Evolutionary conservation across 2,113 vertebrate genomes (phyloP), one percentile per base, ranked within the genome.

Genomic region (Microtus oregoni): DNA sequence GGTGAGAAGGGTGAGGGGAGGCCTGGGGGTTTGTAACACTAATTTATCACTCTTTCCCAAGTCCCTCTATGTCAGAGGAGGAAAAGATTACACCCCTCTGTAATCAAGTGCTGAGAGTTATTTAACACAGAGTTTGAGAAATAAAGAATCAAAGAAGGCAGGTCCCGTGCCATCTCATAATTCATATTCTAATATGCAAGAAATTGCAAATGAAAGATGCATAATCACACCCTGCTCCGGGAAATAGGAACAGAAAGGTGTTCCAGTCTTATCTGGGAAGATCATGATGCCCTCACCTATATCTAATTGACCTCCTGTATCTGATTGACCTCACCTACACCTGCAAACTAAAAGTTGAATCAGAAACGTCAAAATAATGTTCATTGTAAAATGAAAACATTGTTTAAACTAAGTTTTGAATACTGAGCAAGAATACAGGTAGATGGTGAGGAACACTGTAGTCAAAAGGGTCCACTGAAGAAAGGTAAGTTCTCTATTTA

Each of bases 401-500:
- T 58, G 86, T 10, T 77, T 78, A 44, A 50, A 70, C 9, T 63
- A 7, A 65, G 44, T 94, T 92, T 94, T 78, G 65, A 75, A 77
- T 44, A 55, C 55, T 63, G 28, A 90, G 19, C 12, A 17, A 19
- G 24, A 44, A 86, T 30, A 22, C 17, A 76, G 28, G 41, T 24
- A 1, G 10, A 13, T 83, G 17, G 7, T 19, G 5, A 7, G 7
- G n/a, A 61, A 5, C 0, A 12, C 12, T 92, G 7, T 30, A 32
- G 22, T 3, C 15, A 32, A 86, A 82, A 55, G 19, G 0, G 63
- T 11, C 12, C 52, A 67, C 26, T 4, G 7, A 67, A 26, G 44
- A 17, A 35, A 73, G 17, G 1, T 2, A n/a, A 47, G 24, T 35
- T 65, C 35, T 77, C 15, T 91, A 50, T 20, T 32, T 20, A 70